Evolutionary conservation across 2,113 vertebrate genomes (phyloP).

Genomic region (Gadus macrocephalus): DNA sequence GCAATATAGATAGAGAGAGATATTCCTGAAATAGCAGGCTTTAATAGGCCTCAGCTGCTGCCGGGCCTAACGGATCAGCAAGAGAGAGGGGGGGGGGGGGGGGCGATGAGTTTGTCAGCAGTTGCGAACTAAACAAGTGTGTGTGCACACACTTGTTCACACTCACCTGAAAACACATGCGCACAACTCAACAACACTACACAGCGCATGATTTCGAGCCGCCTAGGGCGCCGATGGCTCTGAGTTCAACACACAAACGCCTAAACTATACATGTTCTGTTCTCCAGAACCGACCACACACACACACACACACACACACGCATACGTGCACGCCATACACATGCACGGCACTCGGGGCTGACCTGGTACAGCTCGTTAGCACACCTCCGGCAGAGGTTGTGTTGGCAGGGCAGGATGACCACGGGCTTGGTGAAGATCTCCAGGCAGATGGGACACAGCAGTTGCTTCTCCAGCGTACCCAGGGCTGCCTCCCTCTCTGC

Average conservation of each 20-base stretch:
- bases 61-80: conserved; percentile 29
- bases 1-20: neutral
- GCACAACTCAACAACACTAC: neutral
- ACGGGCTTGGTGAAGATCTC: no score
- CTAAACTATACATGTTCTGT: neutral
- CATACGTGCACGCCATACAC: neutral
- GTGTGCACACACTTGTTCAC: neutral
- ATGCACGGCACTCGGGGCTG: no score
- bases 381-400: no score
- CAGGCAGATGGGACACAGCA: no score
- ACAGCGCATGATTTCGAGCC: no score
- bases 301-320: neutral
- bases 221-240: no score
- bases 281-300: neutral
- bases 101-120: neutral
- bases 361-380: no score
- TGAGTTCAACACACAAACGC: neutral
- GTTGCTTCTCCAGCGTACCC: no score
- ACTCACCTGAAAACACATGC: neutral
- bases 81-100: neutral
- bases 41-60: conserved; percentile 48
- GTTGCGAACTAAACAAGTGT: neutral
- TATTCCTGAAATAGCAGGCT: conserved; percentile 41
- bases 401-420: no score
- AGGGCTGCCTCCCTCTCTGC: no score